These are phyloP conservation scores for Girardinichthys multiradiatus DNA, from an alignment of 2,113 vertebrate genomes.

Conservation along the genomic window DNA sequence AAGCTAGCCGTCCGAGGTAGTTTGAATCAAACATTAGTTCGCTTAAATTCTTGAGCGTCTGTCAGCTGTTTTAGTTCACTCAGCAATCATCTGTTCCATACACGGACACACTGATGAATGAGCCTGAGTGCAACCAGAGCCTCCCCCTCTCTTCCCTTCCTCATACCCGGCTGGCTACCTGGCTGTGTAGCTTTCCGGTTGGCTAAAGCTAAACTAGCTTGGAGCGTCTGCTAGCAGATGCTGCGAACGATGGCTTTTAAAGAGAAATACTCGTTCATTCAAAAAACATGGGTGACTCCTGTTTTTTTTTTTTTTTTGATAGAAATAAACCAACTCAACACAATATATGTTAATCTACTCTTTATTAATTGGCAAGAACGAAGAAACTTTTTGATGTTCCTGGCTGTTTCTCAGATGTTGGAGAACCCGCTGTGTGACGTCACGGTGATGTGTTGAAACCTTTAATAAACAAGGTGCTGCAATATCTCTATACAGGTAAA, in stretches of 20 bases:
- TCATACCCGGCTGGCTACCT: background rate
- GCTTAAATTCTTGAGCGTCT: background rate
- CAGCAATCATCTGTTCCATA: background rate
- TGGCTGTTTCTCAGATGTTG: conserved; percentile 13
- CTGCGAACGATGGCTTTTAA: background rate
- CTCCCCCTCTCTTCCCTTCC: background rate
- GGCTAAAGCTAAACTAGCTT: conserved; percentile 40
- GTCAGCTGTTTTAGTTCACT: background rate
- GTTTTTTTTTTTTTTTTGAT: too few relatives aligned
- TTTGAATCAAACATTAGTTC: background rate
- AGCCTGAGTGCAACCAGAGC: background rate
- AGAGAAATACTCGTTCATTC: background rate
- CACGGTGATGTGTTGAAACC: conserved; percentile 33
- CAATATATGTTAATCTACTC: too few relatives aligned
- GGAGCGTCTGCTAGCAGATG: conserved; percentile 46
- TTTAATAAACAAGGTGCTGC: background rate
- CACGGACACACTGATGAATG: conserved; percentile 18
- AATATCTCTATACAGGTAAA: background rate
- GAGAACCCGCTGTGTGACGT: conserved; percentile 13
- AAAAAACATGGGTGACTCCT: fast-evolving
- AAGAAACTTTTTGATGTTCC: background rate
- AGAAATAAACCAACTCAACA: background rate
- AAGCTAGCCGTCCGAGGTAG: background rate
- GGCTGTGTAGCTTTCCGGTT: conserved; percentile 1
- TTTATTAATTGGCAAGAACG: background rate